Conservation (phyloP, 2,888 invertebrate species). For the Koerneria pararmatus region DNA sequence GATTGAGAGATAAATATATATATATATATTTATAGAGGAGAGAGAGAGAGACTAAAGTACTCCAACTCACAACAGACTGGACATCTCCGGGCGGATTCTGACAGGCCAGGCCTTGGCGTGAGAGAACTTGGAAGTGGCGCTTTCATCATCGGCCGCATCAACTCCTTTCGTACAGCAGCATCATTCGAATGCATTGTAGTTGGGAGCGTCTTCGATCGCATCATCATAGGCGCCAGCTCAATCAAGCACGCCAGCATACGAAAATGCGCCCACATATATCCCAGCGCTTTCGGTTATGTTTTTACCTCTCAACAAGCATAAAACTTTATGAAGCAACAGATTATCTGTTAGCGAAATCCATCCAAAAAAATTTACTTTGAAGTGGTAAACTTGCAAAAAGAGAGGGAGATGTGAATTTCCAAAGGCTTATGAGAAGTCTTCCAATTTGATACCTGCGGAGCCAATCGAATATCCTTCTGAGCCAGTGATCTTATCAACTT, state of each 20-base stretch:
- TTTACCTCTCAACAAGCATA: too few species aligned
- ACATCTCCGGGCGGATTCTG: slow-evolving; percentile 17
- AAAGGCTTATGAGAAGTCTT: too few species aligned
- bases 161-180: not conserved
- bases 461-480: slow-evolving; percentile 28
- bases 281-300: too few species aligned
- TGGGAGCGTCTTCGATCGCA: slow-evolving; percentile 6
- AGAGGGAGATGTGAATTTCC: too few species aligned
- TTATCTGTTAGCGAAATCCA: too few species aligned
- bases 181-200: slow-evolving; percentile 7
- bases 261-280: not conserved
- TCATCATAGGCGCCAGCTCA: slow-evolving; percentile 9
- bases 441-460: slow-evolving; percentile 21
- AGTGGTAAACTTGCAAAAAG: too few species aligned
- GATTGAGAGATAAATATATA: too few species aligned
- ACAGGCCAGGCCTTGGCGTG: slow-evolving; percentile 18
- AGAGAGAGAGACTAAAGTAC: not conserved
- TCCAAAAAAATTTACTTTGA: too few species aligned
- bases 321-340: too few species aligned
- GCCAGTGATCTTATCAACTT: slow-evolving; percentile 43
- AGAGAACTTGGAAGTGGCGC: slow-evolving; percentile 9
- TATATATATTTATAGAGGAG: not conserved
- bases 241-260: not conserved
- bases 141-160: slow-evolving; percentile 22
- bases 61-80: slow-evolving; percentile 28